A percentile compares a stretch with the other conserved stretches of the same genome.
Conservation (phyloP, 2,797 vertebrate species). For the Lycodopsis pacificus region DNA sequence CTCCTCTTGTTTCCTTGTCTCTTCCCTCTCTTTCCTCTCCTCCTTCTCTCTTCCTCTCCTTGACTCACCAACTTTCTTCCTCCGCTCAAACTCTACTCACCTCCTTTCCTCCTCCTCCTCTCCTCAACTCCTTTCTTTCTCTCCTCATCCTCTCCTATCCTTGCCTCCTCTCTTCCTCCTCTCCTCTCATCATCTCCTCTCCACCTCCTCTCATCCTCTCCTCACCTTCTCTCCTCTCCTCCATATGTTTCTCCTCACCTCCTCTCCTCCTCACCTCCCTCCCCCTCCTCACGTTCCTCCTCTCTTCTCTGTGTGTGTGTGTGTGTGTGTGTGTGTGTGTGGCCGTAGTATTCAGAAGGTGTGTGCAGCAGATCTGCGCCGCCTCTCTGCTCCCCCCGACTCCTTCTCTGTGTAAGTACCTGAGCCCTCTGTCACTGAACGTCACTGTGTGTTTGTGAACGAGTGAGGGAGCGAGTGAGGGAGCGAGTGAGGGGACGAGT, state of each 20-base stretch:
- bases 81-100: conserved; percentile 47
- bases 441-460: not conserved
- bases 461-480: not conserved
- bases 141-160: too few relatives aligned
- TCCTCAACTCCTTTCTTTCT: conserved; percentile 19
- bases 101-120: not conserved
- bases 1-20: not conserved
- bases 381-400: conserved; percentile 98
- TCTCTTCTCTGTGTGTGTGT: conserved; percentile 70
- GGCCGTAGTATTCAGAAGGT: conserved; percentile 97
- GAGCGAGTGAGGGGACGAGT: not conserved
- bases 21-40: not conserved
- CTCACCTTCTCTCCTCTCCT: conserved; percentile 2
- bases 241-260: not conserved
- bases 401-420: conserved; percentile 99
- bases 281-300: conserved; percentile 46
- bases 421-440: conserved; percentile 71
- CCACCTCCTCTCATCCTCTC: conserved; percentile 55
- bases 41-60: not conserved
- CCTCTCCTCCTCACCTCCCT: conserved; percentile 8
- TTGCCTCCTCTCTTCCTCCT: not conserved
- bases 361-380: conserved; percentile 96
- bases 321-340: conserved; percentile 70
- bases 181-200: not conserved
- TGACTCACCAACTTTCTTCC: conserved; percentile 46